Conservation (phyloP, 2,797 vertebrate genomes). For the Eulemur rubriventer region DNA sequence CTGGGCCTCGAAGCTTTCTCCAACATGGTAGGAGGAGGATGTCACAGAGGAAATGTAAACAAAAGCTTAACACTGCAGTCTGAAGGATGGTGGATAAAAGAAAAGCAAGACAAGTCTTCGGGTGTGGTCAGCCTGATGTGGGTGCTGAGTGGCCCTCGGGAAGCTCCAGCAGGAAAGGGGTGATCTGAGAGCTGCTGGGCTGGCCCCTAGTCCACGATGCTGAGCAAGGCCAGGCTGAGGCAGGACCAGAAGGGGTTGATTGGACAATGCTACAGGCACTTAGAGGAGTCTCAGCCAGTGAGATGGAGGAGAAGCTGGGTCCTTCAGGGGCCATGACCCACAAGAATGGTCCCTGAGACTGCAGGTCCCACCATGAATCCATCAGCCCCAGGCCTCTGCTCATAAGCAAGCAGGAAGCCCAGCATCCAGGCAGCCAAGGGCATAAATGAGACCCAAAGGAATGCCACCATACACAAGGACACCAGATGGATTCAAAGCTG, state of each 20-base stretch:
- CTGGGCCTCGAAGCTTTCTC: neutral
- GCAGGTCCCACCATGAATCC: neutral
- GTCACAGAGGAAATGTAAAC: neutral
- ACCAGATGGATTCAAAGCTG: neutral
- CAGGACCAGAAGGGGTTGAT: neutral
- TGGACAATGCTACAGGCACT: neutral
- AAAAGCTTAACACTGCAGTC: neutral
- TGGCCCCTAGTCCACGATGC: too few relatives aligned
- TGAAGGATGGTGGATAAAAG: neutral
- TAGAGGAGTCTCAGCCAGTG: neutral
- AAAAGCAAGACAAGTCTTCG: neutral
- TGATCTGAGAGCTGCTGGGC: neutral
- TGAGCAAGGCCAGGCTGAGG: neutral
- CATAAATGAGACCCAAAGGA: neutral
- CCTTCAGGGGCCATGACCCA: fast-evolving
- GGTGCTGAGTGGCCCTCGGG: neutral
- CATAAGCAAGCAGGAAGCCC: neutral
- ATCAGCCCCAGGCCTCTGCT: neutral
- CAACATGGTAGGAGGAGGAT: neutral
- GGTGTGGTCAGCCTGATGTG: neutral
- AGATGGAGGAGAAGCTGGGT: neutral
- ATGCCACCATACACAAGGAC: neutral
- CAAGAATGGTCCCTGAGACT: neutral
- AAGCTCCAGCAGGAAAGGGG: neutral
- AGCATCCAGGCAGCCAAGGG: neutral